Conservation (phyloP, 2,888 invertebrate genomes). For the Synanthedon myopaeformis region DNA sequence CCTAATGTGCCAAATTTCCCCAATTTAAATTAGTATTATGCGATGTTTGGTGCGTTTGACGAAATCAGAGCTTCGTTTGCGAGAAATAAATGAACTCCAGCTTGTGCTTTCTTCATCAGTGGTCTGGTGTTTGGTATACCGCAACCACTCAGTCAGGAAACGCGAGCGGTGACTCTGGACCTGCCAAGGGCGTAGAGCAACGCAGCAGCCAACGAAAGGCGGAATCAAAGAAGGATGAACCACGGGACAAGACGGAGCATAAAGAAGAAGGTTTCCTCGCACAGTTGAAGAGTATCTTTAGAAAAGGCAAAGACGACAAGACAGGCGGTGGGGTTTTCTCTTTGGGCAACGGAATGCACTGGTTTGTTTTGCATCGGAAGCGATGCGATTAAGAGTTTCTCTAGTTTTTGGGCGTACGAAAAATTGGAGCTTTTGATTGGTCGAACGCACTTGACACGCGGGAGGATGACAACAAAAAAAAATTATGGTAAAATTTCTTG, state of each 20-base stretch:
- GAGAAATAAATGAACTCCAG: constrained; percentile 53
- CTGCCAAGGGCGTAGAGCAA: constrained; percentile 6
- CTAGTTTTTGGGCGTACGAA: too few relatives aligned
- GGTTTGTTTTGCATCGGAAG: neutral
- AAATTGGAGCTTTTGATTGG: constrained; percentile 20
- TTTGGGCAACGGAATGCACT: too few relatives aligned
- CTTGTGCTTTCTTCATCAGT: constrained; percentile 65
- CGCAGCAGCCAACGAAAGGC: constrained; percentile 2
- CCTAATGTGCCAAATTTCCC: constrained; percentile 5
- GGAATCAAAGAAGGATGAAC: constrained; percentile 5
- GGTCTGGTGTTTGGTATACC: constrained; percentile 32
- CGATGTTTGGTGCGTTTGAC: constrained; percentile 60
- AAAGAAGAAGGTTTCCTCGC: constrained; percentile 29
- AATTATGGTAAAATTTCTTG: constrained; percentile 29
- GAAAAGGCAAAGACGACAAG: constrained; percentile 24
- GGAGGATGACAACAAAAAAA: constrained; percentile 10
- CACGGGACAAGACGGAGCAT: constrained; percentile 15
- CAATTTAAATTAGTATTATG: constrained; percentile 13
- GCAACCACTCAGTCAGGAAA: constrained; percentile 7
- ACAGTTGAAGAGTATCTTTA: constrained; percentile 38
- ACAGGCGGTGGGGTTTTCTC: constrained; percentile 22
- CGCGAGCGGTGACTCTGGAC: constrained; percentile 4
- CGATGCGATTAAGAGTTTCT: neutral
- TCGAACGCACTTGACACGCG: constrained; percentile 46
- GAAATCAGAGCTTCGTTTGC: constrained; percentile 49